Conservation (phyloP, 2,888 invertebrate genomes). For the Caenorhabditis angaria region DNA sequence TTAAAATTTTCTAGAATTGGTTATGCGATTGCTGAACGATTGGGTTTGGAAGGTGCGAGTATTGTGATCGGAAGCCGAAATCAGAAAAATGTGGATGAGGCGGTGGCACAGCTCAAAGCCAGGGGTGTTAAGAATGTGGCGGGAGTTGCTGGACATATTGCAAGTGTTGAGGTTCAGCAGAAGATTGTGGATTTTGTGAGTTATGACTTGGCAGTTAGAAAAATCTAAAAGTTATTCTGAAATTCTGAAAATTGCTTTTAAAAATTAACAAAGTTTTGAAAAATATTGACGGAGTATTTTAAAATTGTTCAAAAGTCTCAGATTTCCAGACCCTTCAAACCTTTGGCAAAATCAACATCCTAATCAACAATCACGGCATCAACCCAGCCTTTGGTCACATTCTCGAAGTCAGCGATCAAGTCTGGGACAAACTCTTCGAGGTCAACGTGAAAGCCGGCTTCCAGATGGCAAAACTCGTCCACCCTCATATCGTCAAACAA, state of each 20-base stretch:
- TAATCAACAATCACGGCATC: conserved; percentile 93
- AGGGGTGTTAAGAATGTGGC: conserved; percentile 78
- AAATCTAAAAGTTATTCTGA: no score
- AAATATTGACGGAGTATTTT: no score
- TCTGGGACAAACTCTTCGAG: conserved; percentile 94
- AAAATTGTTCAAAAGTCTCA: no score
- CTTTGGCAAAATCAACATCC: conserved; percentile 79
- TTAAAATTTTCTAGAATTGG: conserved; percentile 79
- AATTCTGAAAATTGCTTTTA: no score
- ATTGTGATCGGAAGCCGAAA: conserved; percentile 91
- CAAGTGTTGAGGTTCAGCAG: conserved; percentile 81
- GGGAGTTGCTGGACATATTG: conserved; percentile 91
- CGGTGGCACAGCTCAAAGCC: conserved; percentile 76
- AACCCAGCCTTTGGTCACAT: conserved; percentile 86
- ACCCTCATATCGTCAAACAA: conserved; percentile 83
- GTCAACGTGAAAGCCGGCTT: conserved; percentile 90
- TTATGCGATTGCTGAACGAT: conserved; percentile 85
- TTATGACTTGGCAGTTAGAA: not conserved
- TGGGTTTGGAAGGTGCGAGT: conserved; percentile 88
- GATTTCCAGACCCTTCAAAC: conserved; percentile 55
- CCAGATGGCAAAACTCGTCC: conserved; percentile 85
- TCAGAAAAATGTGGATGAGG: conserved; percentile 82
- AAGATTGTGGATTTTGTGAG: conserved; percentile 77
- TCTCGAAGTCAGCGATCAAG: conserved; percentile 79
- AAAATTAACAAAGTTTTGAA: not conserved